A percentile compares a stretch with the other conserved stretches of the same genome.
These are phyloP conservation scores for Anthopleura sola DNA, from an alignment of 64 coral and sea anemone species.

Conservation along the genomic window DNA sequence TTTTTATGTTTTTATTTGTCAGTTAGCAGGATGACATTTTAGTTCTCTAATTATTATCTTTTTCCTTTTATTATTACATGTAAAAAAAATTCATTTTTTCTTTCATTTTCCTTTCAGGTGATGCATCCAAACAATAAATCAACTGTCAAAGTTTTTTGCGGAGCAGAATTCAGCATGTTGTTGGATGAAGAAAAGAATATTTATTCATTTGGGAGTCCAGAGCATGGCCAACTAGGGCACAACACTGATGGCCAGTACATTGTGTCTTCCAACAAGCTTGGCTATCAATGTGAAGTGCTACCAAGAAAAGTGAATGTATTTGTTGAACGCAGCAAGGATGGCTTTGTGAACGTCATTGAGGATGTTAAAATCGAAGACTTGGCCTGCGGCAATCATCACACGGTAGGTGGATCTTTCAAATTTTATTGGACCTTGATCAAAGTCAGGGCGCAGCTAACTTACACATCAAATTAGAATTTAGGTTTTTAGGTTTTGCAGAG, in stretches of 20 bases:
- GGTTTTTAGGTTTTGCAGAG: no score
- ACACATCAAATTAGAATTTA: no score
- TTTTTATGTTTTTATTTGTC: no score
- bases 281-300: constrained; percentile 70
- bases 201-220: constrained; percentile 84
- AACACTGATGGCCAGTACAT: constrained; percentile 93
- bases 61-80: no score
- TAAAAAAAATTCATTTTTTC: not conserved
- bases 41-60: no score
- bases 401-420: constrained; percentile 19
- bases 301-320: constrained; percentile 70
- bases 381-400: constrained; percentile 71
- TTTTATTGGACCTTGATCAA: no score
- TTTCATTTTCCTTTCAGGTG: constrained; percentile 29
- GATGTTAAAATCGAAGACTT: constrained; percentile 67
- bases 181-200: constrained; percentile 72
- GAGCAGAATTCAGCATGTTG: constrained; percentile 90
- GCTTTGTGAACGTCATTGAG: constrained; percentile 73
- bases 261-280: constrained; percentile 78
- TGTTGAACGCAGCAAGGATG: constrained; percentile 82
- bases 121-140: constrained; percentile 78
- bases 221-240: constrained; percentile 79
- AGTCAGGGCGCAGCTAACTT: no score
- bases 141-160: constrained; percentile 61
- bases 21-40: no score